Evolutionary conservation across 2,113 vertebrate genomes (phyloP).

Genomic region (Rhabdornis inornatus): DNA sequence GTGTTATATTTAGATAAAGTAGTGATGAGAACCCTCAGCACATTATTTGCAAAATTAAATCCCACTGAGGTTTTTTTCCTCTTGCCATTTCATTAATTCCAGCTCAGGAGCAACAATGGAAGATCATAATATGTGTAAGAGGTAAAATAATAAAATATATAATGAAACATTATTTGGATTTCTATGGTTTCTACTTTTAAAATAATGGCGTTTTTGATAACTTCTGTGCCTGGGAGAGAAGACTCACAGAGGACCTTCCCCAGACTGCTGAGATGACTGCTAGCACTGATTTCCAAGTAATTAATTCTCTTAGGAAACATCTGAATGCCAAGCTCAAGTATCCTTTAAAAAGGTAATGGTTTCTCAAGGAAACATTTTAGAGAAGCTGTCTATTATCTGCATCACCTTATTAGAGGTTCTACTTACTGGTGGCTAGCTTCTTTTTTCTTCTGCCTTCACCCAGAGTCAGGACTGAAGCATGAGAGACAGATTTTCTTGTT

Average conservation of each 20-base stretch:
- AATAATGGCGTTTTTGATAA: background rate
- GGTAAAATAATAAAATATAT: background rate
- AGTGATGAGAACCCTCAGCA: slow-evolving; percentile 15
- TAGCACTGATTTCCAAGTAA: background rate
- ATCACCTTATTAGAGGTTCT: too few relatives aligned
- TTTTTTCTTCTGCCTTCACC: too few relatives aligned
- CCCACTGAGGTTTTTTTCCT: background rate
- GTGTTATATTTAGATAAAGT: slow-evolving; percentile 17
- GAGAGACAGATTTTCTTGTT: too few relatives aligned
- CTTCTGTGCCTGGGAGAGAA: background rate
- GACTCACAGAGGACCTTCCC: background rate
- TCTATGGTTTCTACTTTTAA: background rate
- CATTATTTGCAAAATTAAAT: slow-evolving; percentile 31
- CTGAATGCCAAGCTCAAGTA: background rate
- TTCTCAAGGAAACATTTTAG: background rate
- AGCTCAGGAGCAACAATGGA: background rate
- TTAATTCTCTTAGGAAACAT: background rate
- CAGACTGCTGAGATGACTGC: background rate
- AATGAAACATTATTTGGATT: background rate
- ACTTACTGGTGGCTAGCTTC: too few relatives aligned
- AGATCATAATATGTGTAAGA: background rate
- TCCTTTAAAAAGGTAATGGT: background rate
- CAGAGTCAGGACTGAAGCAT: too few relatives aligned
- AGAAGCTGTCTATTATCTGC: background rate
- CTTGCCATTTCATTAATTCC: slow-evolving; percentile 29